Evolutionary conservation across 1,140 invertebrate species (phyloP), one percentile per base, ranked within the genome.

Genomic region (Zaprionus ornatus): DNA sequence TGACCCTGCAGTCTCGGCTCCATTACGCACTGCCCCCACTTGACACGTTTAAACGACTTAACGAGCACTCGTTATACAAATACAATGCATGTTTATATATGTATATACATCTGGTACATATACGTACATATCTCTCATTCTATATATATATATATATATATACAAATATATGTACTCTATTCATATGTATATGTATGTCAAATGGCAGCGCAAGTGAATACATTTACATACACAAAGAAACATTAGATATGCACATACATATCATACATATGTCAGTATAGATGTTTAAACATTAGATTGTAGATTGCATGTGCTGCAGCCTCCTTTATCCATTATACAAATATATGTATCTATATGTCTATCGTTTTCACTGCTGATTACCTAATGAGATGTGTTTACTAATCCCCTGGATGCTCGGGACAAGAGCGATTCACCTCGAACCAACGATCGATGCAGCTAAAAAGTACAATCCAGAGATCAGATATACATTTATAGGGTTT

Each of bases 381-480:
- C 86, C 80, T 92, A 68, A 66, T 73, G 62, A 92, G 80, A 86
- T 74, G 85, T 92, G 85, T 92, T 71, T 93, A 94, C 95, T 96
- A 98, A 94, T 98, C 98, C 79, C 96, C 96, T 77, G 98, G 98
- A 94, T 99, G 98, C 93, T 98, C 98, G 35, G 98, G 98, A 94
- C 98, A 99, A 79, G 97, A 98, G 93, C 98, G 96, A 95, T 99
- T 99, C 88, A 98, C 97, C 94, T 98, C 97, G 95, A 99, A 99
- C 98, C 98, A 99, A 93, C 97, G 96, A 94, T 99, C 98, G 93
- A 98, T 98, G 94, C 98, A 98, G 93, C 97, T 98, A 93, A 21
- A 95, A 94, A 75, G 82, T 15, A 35, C 6, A 50, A 57, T 21
- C 25, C 4, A 21, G 5, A 37, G 10, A 4, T 32, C 9, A 32